Evolutionary conservation across 1,140 invertebrate species (phyloP), one percentile per base, ranked within the genome.

Genomic region (Bombyx mandarina): DNA sequence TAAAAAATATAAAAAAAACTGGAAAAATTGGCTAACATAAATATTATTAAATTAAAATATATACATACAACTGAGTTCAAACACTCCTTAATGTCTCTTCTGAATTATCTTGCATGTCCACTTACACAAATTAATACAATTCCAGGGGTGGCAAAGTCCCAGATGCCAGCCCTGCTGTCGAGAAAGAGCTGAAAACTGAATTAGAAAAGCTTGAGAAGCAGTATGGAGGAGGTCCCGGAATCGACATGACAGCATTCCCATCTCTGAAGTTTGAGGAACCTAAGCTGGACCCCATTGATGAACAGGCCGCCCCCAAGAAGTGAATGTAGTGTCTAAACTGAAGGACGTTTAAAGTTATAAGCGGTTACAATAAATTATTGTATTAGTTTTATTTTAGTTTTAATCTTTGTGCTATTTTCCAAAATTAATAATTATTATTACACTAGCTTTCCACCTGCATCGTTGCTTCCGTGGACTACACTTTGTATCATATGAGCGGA

Each of bases 171-270:
- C 94, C 96, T 22, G 91, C 93, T 59, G 91, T 94, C 45, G 87
- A 96, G 74, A 91, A 90, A 64, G 92, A 95, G 80, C 79, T 94
- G 52, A 91, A 94, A 72, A 85, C 91, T 50, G 95, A 97, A 77
- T 73, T 98, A 58, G 94, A 94, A 8, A 95, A 95, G 81, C 88
- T 97, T 56, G 90, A 92, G 26, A 93, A 91, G 70, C 92, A 93
- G 60, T 98, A 89, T 86, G 94, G 94, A 51, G 95, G 93, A 71
- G 92, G 89, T 48, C 70, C 89, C 50, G 94, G 93, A 56, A 89
- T 90, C 35, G 95, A 98, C 77, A 95, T 98, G 93, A 94, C 93
- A 7, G 90, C 96, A 79, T 98, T 98, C 83, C 97, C 97, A 8
- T 81, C 90, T 10, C 94, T 97, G 71, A 93, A 93, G 71, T 98